Evolutionary conservation across 2,888 invertebrate genomes (phyloP).

Genomic region (Watsonalla binaria): DNA sequence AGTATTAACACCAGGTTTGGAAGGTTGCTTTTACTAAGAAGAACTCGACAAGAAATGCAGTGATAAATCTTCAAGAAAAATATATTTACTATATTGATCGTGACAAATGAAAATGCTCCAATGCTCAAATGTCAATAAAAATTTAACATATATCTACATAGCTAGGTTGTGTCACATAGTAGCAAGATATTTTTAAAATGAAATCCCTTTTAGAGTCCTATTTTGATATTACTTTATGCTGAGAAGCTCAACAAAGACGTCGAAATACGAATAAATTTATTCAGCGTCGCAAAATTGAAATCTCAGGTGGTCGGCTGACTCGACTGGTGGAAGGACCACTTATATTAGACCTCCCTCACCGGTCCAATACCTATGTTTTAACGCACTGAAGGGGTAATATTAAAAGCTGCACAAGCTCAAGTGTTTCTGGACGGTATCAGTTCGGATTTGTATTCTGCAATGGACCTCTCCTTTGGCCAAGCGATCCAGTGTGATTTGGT

Average conservation of each 20-base stretch:
- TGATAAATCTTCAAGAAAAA: no score
- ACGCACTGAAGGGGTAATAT: constrained; percentile 24
- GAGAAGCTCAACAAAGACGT: constrained; percentile 50
- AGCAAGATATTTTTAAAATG: constrained; percentile 1
- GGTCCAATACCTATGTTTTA: constrained; percentile 21
- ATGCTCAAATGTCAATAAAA: no score
- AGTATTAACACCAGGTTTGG: no score
- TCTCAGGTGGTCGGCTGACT: constrained; percentile 66
- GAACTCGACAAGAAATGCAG: no score
- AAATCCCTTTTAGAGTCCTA: constrained; percentile 21
- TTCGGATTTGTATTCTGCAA: constrained; percentile 62
- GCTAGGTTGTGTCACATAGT: no score
- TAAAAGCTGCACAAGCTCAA: constrained; percentile 30
- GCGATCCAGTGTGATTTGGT: constrained; percentile 53
- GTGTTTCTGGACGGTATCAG: constrained; percentile 38
- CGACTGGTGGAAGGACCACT: constrained; percentile 35
- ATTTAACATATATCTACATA: no score
- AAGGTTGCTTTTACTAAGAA: no score
- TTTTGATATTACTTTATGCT: constrained; percentile 38
- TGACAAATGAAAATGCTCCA: no score
- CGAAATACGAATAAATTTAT: constrained; percentile 69
- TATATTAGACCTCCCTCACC: constrained; percentile 30
- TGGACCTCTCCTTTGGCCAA: constrained; percentile 38
- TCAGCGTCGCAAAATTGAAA: constrained; percentile 71
- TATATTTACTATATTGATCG: no score